A percentile compares a stretch with the other conserved stretches of the same genome.
Evolutionary conservation across 2,797 vertebrate genomes (phyloP).

Genomic region (Podarcis lilfordi): DNA sequence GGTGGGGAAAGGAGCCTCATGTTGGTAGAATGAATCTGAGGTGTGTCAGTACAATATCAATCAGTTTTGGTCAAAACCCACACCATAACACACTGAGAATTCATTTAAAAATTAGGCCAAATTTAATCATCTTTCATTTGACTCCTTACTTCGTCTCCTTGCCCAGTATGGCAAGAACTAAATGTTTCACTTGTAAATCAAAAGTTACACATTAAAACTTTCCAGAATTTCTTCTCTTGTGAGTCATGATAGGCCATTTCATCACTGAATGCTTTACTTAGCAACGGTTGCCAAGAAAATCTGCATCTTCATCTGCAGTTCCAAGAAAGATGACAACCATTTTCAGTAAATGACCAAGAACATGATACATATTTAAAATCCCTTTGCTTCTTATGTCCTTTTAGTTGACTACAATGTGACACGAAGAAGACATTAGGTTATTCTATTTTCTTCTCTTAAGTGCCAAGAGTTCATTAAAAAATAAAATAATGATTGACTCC

Average conservation of each 20-base stretch:
- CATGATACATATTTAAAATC: conserved; percentile 34
- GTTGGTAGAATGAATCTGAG: neutral
- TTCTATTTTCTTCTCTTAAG: neutral
- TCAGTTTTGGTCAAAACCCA: neutral
- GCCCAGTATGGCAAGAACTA: neutral
- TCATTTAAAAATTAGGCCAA: neutral
- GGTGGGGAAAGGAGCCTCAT: neutral
- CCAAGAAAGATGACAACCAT: conserved; percentile 58
- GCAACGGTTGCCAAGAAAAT: conserved; percentile 57
- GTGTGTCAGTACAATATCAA: neutral
- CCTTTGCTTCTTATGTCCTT: conserved; percentile 22
- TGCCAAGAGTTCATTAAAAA: neutral
- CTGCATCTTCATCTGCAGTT: conserved; percentile 49
- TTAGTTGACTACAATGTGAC: conserved; percentile 20
- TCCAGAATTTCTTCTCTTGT: conserved; percentile 16
- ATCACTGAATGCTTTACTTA: conserved; percentile 31
- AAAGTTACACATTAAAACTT: conserved; percentile 33
- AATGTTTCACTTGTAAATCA: conserved; percentile 33
- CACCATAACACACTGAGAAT: neutral
- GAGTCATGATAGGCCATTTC: conserved; percentile 41
- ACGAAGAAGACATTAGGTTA: neutral
- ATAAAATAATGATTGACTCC: neutral
- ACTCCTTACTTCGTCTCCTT: neutral
- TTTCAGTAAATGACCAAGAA: conserved; percentile 53
- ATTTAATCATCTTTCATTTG: neutral